A percentile compares a stretch with the other conserved stretches of the same genome.
phyloP scores from a whole-genome alignment of 2,797 vertebrate species.

The Coluber constrictor region DNA sequence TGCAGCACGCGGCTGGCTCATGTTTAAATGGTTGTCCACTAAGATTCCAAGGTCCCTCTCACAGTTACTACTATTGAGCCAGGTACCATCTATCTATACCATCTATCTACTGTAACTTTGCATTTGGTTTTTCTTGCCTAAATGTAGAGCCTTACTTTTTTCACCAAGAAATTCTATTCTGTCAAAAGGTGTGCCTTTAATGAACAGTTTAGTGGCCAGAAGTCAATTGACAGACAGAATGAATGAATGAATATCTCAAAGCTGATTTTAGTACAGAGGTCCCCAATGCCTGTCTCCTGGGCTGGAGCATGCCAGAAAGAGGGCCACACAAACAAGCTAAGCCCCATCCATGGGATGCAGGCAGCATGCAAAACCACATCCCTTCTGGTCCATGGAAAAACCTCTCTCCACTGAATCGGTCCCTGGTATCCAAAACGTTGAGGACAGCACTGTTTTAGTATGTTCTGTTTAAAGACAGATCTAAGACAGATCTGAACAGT shows the following conservation, averaged over 20 bases:
- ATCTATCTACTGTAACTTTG: not conserved
- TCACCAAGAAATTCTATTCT: constrained; percentile 26
- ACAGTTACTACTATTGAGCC: not conserved
- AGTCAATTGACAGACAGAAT: constrained; percentile 25
- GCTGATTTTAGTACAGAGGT: constrained; percentile 36
- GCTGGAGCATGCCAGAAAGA: too few relatives aligned
- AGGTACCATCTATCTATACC: not conserved
- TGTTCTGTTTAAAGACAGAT: constrained; percentile 32
- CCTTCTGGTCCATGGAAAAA: too few relatives aligned
- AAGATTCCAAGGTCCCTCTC: not conserved
- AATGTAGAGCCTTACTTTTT: not conserved
- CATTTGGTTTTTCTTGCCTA: not conserved
- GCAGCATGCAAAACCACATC: not conserved
- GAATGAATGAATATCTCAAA: constrained; percentile 43
- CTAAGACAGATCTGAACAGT: constrained; percentile 60
- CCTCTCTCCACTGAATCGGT: too few relatives aligned
- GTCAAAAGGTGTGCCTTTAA: not conserved
- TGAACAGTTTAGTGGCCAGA: constrained; percentile 20
- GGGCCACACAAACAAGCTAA: not conserved
- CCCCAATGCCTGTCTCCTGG: not conserved
- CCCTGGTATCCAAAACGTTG: too few relatives aligned
- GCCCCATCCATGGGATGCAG: not conserved
- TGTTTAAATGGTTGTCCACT: not conserved
- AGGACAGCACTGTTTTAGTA: not conserved
- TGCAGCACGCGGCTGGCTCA: not conserved